A percentile compares a stretch with the other conserved stretches of the same genome.
These are phyloP conservation scores for Percina caprodes DNA, from an alignment of 2,113 vertebrate species.

Conservation along the genomic window DNA sequence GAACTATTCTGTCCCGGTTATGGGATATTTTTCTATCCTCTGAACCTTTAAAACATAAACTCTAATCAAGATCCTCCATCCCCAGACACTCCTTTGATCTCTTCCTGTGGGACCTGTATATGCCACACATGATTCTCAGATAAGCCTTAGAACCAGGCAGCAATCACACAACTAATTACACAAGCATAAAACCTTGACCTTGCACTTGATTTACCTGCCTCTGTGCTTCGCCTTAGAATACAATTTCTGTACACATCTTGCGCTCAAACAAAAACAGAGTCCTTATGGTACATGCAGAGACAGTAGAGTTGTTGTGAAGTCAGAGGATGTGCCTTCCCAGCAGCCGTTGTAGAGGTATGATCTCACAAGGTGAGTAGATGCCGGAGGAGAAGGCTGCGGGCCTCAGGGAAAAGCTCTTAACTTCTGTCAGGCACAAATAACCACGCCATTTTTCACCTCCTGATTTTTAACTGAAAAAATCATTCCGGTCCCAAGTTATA, in stretches of 20 bases:
- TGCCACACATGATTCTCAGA: slow-evolving; percentile 60
- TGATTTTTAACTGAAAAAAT: slow-evolving; percentile 85
- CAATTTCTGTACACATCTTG: slow-evolving; percentile 4
- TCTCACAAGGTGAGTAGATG: slow-evolving; percentile 84
- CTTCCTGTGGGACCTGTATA: slow-evolving; percentile 70
- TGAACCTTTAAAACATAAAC: slow-evolving; percentile 59
- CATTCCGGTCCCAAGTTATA: slow-evolving; percentile 83
- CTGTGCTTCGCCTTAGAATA: slow-evolving; percentile 9
- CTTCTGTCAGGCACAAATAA: slow-evolving; percentile 90
- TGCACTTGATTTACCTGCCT: slow-evolving; percentile 48
- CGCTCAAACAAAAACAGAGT: slow-evolving; percentile 43
- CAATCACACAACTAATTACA: slow-evolving; percentile 72
- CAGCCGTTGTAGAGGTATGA: slow-evolving; percentile 65
- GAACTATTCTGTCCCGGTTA: slow-evolving; percentile 26
- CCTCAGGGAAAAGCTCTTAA: slow-evolving; percentile 87
- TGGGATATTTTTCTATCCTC: slow-evolving; percentile 52
- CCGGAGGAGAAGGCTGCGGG: slow-evolving; percentile 81
- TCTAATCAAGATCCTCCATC: slow-evolving; percentile 57
- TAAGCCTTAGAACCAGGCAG: slow-evolving; percentile 58
- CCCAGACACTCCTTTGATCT: slow-evolving; percentile 69
- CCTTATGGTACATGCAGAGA: slow-evolving; percentile 30
- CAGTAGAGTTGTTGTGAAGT: neutral
- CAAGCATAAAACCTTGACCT: slow-evolving; percentile 66
- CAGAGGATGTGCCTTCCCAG: slow-evolving; percentile 57
- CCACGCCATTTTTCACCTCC: slow-evolving; percentile 86